These are phyloP conservation scores for Xyliphius kryptos DNA, from an alignment of 2,113 vertebrate genomes.

Conservation along the genomic window DNA sequence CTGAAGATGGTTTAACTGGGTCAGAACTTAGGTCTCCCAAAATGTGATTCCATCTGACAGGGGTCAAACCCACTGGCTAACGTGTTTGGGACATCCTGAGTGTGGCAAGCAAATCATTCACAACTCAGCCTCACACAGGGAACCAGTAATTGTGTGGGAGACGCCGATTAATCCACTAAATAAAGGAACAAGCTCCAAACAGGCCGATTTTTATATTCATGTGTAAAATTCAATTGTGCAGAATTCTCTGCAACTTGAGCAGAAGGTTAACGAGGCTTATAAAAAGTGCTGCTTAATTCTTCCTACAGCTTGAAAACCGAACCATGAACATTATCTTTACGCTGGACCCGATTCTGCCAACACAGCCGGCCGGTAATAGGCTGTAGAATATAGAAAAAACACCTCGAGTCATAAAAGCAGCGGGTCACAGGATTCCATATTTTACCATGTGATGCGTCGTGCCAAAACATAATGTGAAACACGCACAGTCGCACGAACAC, in stretches of 20 bases:
- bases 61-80: too few species aligned
- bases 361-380: slow-evolving; percentile 30
- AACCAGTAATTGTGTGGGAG: too few species aligned
- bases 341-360: slow-evolving; percentile 12
- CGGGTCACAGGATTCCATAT: slow-evolving; percentile 31
- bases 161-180: too few species aligned
- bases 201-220: slow-evolving; percentile 6
- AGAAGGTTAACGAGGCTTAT: not conserved
- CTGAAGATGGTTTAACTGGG: too few species aligned
- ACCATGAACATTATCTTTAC: not conserved
- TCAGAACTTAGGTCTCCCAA: too few species aligned
- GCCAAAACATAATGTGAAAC: slow-evolving; percentile 39
- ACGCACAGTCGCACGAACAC: slow-evolving; percentile 12
- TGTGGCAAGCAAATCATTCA: too few species aligned
- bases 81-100: too few species aligned
- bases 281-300: slow-evolving; percentile 3
- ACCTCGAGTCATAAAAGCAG: slow-evolving; percentile 18
- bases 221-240: slow-evolving; percentile 18
- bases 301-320: not conserved
- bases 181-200: not conserved
- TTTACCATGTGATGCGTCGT: slow-evolving; percentile 27
- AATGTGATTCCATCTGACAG: too few species aligned
- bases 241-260: slow-evolving; percentile 5
- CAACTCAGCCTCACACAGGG: too few species aligned
- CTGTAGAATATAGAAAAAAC: slow-evolving; percentile 25